Evolutionary conservation across 2,113 vertebrate species (phyloP).

Genomic region (Ursus arctos): DNA sequence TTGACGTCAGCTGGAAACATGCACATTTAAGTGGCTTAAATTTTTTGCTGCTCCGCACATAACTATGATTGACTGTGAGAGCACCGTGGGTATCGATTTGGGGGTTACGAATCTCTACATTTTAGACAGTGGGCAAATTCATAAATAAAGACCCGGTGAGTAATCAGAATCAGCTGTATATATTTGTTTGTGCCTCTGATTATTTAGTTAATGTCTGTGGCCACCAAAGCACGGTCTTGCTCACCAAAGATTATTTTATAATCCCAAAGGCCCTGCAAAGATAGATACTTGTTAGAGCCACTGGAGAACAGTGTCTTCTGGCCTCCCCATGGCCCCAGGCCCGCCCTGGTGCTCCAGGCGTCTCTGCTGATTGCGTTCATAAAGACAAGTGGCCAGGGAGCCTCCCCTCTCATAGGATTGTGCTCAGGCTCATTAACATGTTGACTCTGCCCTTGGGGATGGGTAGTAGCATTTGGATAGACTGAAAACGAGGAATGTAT

Average conservation of each 20-base stretch:
- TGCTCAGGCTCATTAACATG: background rate
- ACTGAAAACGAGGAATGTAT: background rate
- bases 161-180: accelerated
- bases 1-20: background rate
- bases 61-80: accelerated
- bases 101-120: background rate
- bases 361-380: background rate
- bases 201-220: background rate
- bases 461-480: background rate
- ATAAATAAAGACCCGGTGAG: background rate
- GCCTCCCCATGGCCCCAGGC: background rate
- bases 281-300: accelerated
- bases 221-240: background rate
- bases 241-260: background rate
- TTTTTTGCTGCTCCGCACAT: accelerated
- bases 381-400: background rate
- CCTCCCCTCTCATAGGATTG: background rate
- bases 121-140: background rate
- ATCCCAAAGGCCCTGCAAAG: background rate
- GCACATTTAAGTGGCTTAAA: background rate
- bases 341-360: background rate
- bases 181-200: background rate
- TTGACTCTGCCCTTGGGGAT: background rate
- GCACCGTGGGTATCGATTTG: accelerated
- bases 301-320: background rate